Evolutionary conservation across 64 coral and sea anemone genomes (phyloP), one percentile per base, ranked within the genome.

Genomic region (Actinia tenebrosa): DNA sequence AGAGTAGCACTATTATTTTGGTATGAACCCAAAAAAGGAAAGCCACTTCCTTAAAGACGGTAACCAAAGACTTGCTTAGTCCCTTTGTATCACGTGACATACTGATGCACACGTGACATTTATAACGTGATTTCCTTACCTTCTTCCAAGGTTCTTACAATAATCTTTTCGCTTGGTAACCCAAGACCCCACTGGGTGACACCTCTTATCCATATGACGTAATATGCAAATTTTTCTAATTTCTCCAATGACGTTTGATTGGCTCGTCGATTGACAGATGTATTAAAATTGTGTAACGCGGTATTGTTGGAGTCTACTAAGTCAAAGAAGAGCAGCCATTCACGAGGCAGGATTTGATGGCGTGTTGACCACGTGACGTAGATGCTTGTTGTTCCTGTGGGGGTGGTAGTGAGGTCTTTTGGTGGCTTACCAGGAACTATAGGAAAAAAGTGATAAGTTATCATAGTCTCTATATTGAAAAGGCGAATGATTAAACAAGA

Each of bases 341-440:
- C 44, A 19, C 30, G 80, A 53, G 80, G 16, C 37, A 87, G 90
- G 60, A 89, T 87, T 77, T 88, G 83, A 42, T 75, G 69, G 14
- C 15, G n/a, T 9, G 25, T 14, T 68, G 42, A 62, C 94, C 94
- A 95, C 60, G 77, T 92, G 64, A 89, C 77, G 53, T 75, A 64
- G 10, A 95, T 46, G 54, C 87, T 95, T 7, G 94, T 95, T 16
- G 94, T 91, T 53, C 94, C 89, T 46, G 94, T 89, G 20, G 87
- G 87, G 45, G 75, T 66, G 19, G 83, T 87, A 58, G 53, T 50
- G 25, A 92, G 6, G 44, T 47, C 54, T 37, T 54, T 61, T 0
- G 94, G 90, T n/a, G 94, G 84, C 61, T 87, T 62, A 60, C 94
- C 90, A 30, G 94, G 94, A 79, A 95, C 94, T 95, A 56, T 83